Evolutionary conservation across 2,888 invertebrate genomes (phyloP).

Genomic region (Campopleginae sp.): DNA sequence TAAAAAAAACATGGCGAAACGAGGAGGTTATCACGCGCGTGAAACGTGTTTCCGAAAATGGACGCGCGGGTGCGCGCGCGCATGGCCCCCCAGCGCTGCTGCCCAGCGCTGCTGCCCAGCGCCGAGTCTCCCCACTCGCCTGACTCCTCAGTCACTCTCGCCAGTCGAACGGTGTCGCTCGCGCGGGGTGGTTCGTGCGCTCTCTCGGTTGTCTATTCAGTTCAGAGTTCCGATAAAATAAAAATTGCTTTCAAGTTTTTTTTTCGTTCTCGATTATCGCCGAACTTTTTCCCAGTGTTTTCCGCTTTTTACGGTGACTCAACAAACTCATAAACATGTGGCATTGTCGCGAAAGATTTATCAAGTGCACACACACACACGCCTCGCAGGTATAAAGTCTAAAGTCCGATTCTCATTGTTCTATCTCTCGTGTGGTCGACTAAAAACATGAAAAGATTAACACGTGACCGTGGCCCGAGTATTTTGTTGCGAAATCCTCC

Average conservation of each 20-base stretch:
- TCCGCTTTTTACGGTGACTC: neutral
- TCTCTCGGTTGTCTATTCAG: neutral
- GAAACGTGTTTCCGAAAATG: slow-evolving; percentile 54
- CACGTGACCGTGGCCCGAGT: slow-evolving; percentile 55
- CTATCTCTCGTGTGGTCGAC: slow-evolving; percentile 2
- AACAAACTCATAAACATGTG: neutral
- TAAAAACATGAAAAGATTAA: neutral
- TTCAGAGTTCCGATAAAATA: neutral
- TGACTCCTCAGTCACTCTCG: neutral
- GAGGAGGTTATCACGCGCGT: slow-evolving; percentile 49
- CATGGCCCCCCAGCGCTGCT: slow-evolving; percentile 30
- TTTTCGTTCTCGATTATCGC: neutral
- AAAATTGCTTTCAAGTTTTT: neutral
- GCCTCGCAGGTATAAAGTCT: slow-evolving; percentile 57
- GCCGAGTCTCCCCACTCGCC: neutral
- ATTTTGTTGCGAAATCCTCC: slow-evolving; percentile 28
- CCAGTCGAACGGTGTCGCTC: neutral
- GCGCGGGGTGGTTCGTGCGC: neutral
- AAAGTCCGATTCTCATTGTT: slow-evolving; percentile 56
- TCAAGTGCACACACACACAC: neutral
- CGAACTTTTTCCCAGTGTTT: neutral
- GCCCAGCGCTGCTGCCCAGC: neutral
- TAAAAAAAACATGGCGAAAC: slow-evolving; percentile 57
- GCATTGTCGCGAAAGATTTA: neutral
- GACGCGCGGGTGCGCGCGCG: slow-evolving; percentile 62